Percentiles rank a stretch among this genome's conserved stretches.
phyloP scores from a whole-genome alignment of 2,888 invertebrate species.

The Drosophila robusta region DNA sequence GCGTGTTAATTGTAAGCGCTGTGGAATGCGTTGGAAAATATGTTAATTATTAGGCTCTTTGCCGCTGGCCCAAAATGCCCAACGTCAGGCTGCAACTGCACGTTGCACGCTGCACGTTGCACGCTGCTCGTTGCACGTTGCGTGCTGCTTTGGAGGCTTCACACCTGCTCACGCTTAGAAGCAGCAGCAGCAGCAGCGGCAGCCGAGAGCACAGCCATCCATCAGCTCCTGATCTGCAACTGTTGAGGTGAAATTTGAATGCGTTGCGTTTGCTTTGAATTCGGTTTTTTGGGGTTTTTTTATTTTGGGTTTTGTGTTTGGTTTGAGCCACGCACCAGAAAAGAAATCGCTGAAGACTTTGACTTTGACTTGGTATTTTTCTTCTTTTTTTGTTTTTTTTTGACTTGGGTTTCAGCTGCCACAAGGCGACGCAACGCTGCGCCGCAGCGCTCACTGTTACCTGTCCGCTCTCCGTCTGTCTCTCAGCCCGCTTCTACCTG shows the following conservation, averaged over 20 bases:
- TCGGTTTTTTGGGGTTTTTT: slow-evolving; percentile 14
- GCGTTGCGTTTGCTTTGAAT: slow-evolving; percentile 34
- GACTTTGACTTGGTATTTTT: slow-evolving; percentile 23
- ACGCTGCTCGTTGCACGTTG: slow-evolving; percentile 32
- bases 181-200: slow-evolving; percentile 18
- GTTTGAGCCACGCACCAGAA: slow-evolving; percentile 35
- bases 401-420: slow-evolving; percentile 52
- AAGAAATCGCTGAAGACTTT: slow-evolving; percentile 55
- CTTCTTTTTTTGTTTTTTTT: slow-evolving; percentile 14
- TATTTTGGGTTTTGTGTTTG: slow-evolving; percentile 22
- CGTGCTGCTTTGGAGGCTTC: slow-evolving; percentile 33
- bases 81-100: slow-evolving; percentile 24
- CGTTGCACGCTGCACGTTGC: slow-evolving; percentile 21
- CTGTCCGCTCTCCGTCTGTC: slow-evolving; percentile 24
- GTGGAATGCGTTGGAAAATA: slow-evolving; percentile 81
- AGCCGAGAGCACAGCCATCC: slow-evolving; percentile 30
- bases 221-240: slow-evolving; percentile 48
- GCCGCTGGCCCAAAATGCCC: slow-evolving; percentile 51
- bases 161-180: slow-evolving; percentile 37
- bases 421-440: slow-evolving; percentile 20
- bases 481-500: slow-evolving; percentile 49
- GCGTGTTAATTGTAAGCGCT: slow-evolving; percentile 82
- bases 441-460: slow-evolving; percentile 15
- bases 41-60: slow-evolving; percentile 78
- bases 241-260: slow-evolving; percentile 66